phyloP scores from a whole-genome alignment of 2,888 invertebrate genomes.

The Pheosia gnoma region DNA sequence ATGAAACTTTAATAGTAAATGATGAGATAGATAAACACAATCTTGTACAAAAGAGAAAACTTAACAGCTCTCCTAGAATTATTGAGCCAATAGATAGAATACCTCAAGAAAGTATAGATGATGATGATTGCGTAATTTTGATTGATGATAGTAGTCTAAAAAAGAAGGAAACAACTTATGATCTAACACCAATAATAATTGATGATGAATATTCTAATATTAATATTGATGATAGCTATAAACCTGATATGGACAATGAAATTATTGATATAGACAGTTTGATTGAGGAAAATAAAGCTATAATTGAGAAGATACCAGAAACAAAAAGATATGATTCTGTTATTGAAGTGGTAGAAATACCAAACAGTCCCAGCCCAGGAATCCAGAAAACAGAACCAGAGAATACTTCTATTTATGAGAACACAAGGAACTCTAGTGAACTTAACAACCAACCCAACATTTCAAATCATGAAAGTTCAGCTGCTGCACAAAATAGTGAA shows the following conservation, averaged over 20 bases:
- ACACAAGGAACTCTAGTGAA: background rate
- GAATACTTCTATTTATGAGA: background rate
- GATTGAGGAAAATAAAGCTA: constrained; percentile 47
- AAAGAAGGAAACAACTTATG: background rate
- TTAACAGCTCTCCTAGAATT: constrained; percentile 6
- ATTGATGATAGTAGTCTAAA: constrained; percentile 9
- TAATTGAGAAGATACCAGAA: constrained; percentile 23
- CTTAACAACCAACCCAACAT: background rate
- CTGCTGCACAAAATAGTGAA: too few relatives aligned
- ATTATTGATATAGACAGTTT: constrained; percentile 53
- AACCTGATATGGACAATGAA: constrained; percentile 20
- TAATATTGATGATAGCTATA: constrained; percentile 7
- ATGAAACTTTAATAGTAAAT: constrained; percentile 40
- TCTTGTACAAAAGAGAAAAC: background rate
- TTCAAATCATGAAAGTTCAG: background rate
- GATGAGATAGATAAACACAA: constrained; percentile 11
- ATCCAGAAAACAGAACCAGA: background rate
- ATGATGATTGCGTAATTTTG: constrained; percentile 10
- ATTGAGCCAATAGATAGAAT: background rate
- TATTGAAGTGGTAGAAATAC: constrained; percentile 13
- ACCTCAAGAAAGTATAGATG: background rate
- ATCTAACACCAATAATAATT: constrained; percentile 19
- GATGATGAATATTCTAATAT: constrained; percentile 34
- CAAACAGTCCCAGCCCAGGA: background rate
- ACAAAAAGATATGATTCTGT: constrained; percentile 4